Conservation (phyloP, 2,888 invertebrate genomes). For the Spicauda simplicius region DNA sequence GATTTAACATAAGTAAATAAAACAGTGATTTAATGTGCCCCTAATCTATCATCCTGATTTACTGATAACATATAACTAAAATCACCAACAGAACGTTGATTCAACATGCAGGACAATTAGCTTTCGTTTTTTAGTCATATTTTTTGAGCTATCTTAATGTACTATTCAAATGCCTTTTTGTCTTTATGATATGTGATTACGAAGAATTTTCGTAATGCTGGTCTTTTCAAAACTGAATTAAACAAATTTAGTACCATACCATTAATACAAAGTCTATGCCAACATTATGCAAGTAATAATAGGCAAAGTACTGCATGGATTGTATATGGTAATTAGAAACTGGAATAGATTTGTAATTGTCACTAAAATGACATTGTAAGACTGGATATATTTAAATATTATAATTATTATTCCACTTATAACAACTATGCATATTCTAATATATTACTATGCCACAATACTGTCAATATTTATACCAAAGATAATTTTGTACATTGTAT, state of each 20-base stretch:
- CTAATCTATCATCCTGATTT: too few relatives aligned
- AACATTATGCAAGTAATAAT: not conserved
- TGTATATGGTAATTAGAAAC: not conserved
- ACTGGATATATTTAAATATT: constrained; percentile 31
- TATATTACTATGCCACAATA: constrained; percentile 10
- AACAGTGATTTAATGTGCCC: too few relatives aligned
- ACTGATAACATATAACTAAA: too few relatives aligned
- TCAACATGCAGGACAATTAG: not conserved
- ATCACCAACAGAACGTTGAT: too few relatives aligned
- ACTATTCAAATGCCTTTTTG: not conserved
- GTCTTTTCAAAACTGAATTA: not conserved
- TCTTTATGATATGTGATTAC: constrained; percentile 20
- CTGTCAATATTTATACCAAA: constrained; percentile 43
- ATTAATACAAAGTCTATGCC: not conserved
- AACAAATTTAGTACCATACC: not conserved
- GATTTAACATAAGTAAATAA: too few relatives aligned
- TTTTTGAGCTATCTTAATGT: not conserved
- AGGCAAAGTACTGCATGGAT: constrained; percentile 3
- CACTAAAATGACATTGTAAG: constrained; percentile 25
- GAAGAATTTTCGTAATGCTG: not conserved
- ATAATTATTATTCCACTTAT: constrained; percentile 14
- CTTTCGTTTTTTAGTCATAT: not conserved
- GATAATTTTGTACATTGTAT: constrained; percentile 41
- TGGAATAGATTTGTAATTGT: constrained; percentile 3
- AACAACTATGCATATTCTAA: constrained; percentile 8